Evolutionary conservation across 2,888 invertebrate genomes (phyloP).

Genomic region (Lydus trimaculatus): DNA sequence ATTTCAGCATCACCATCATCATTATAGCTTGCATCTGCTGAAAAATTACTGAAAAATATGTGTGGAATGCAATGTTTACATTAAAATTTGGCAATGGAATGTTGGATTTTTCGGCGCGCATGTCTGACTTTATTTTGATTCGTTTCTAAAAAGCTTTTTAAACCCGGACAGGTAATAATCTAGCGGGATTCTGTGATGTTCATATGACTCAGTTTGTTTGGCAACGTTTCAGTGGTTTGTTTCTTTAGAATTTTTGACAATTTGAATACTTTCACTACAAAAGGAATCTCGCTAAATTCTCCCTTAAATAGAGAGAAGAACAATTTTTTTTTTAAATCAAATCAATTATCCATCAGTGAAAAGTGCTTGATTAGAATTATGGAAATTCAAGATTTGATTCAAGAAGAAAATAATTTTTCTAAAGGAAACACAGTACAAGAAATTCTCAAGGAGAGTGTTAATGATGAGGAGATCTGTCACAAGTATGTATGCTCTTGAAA

Average conservation of each 20-base stretch:
- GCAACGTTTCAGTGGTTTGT: conserved; percentile 32
- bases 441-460: conserved; percentile 47
- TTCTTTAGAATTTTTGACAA: conserved; percentile 27
- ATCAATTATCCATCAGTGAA: too few relatives aligned
- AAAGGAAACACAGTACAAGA: conserved; percentile 48
- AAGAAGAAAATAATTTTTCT: conserved; percentile 22
- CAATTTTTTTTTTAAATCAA: too few relatives aligned
- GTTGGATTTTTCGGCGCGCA: conserved; percentile 40
- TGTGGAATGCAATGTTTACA: conserved; percentile 50
- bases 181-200: conserved; percentile 42
- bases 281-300: background rate
- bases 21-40: conserved; percentile 35
- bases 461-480: conserved; percentile 38
- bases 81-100: conserved; percentile 48
- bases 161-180: conserved; percentile 50
- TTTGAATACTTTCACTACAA: conserved; percentile 34
- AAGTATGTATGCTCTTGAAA: conserved; percentile 35
- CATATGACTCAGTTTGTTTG: conserved; percentile 48
- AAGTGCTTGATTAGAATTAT: too few relatives aligned
- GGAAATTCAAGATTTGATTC: conserved; percentile 32
- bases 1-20: conserved; percentile 28
- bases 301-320: too few relatives aligned
- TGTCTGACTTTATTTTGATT: conserved; percentile 43
- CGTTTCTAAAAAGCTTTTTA: conserved; percentile 35
- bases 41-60: conserved; percentile 35